phyloP scores from a whole-genome alignment of 1,140 invertebrate genomes.

The Microvelia longipes region DNA sequence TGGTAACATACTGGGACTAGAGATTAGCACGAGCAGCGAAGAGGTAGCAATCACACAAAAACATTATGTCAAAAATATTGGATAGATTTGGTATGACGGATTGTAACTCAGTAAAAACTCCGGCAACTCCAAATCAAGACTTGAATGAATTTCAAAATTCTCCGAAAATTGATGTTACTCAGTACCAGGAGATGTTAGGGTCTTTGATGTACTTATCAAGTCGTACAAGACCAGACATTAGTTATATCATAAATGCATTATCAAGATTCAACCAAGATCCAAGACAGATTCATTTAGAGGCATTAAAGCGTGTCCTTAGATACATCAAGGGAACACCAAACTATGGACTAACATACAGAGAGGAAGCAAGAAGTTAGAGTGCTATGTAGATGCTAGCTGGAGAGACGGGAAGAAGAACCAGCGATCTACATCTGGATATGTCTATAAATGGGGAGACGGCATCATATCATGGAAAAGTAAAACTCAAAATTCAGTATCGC shows the following conservation, averaged over 20 bases:
- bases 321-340: background rate
- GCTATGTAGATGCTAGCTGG: background rate
- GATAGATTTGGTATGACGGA: background rate
- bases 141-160: background rate
- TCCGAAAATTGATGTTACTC: background rate
- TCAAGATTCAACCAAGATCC: background rate
- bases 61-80: background rate
- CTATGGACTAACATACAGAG: background rate
- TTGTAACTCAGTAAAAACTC: background rate
- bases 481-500: background rate
- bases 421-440: background rate
- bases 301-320: background rate
- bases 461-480: background rate
- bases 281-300: background rate
- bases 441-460: background rate
- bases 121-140: background rate
- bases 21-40: background rate
- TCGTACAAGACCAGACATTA: background rate
- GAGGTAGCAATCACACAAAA: background rate
- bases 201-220: background rate
- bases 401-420: background rate
- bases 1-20: background rate
- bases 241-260: background rate
- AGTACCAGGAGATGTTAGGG: background rate
- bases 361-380: background rate